Base-by-base conservation (phyloP, 2,797 vertebrate species). In the Taeniopygia guttata region DNA sequence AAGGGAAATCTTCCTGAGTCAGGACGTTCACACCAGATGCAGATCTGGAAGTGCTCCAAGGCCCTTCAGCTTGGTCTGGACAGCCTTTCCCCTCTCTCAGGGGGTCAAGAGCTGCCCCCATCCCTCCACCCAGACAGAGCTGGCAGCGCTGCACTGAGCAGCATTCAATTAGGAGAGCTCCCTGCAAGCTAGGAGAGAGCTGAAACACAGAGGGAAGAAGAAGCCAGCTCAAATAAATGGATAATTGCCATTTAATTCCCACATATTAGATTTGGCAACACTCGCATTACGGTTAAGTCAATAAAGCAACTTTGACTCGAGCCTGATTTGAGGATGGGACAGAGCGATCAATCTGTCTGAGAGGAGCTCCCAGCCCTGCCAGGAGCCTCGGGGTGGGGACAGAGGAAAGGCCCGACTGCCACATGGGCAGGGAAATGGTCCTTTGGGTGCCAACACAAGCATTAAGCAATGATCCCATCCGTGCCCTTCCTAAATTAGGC, bases 241-340 rank as follows among this genome's bases (percentile, higher is more conserved):
- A 58, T 93, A 95, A 96, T 93, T 93, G 92, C 81, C 90, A 95
- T 95, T 95, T 95, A 95, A 96, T 94, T 93, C 87, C 81, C 22
- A 15, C 0, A 1, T 89, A 92, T 94, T 95, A 93, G 78, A 95
- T 95, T 62, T 96, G 93, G 94, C 94, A 92, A 96, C 78, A 54
- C 80, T 93, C 10, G 3, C 69, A 68, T 67, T 73, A 49, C 0
- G 0, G 77, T 48, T 93, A 91, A 96, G 94, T 92, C 86, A 92
- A 95, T 95, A 90, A 93, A 68, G 58, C 68, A 81, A 89, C 89
- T 93, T 87, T 62, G 90, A 94, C 80, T 93, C 0, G 2, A 93
- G 90, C 55, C 79, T 73, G 51, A 55, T 95, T 83, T 80, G 82
- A 91, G 4, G n/a, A 78, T 0, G 2, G 75, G 89, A 81, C 90